These are phyloP conservation scores for Coenonympha arcania DNA, from an alignment of 2,888 invertebrate genomes.

Conservation along the genomic window DNA sequence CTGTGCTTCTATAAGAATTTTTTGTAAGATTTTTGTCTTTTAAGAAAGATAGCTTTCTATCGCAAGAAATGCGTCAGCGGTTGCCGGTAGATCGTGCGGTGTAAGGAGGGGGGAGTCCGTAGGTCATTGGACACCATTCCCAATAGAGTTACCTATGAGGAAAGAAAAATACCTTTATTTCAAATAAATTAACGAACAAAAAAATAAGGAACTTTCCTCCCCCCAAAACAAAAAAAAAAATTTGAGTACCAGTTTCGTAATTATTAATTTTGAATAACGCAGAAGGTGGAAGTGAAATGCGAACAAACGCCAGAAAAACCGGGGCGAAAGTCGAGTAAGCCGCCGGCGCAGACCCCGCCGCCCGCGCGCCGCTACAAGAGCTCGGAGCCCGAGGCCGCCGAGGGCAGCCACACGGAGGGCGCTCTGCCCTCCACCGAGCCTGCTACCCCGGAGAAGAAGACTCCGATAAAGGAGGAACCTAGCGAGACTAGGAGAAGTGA, in stretches of 20 bases:
- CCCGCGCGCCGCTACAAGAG: slow-evolving; percentile 51
- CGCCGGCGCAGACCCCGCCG: slow-evolving; percentile 50
- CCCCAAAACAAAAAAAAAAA: too few relatives aligned
- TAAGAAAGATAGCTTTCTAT: too few relatives aligned
- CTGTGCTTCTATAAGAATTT: too few relatives aligned
- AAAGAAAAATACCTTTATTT: too few relatives aligned
- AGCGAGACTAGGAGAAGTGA: slow-evolving; percentile 56
- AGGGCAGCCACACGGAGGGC: slow-evolving; percentile 56
- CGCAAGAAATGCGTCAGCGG: too few relatives aligned
- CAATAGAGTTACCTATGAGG: too few relatives aligned
- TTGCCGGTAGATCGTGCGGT: too few relatives aligned
- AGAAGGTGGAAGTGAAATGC: slow-evolving; percentile 69
- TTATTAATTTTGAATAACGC: slow-evolving; percentile 8
- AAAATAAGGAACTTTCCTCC: too few relatives aligned
- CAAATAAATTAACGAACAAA: too few relatives aligned
- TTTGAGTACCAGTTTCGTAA: neutral
- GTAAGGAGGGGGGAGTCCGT: too few relatives aligned
- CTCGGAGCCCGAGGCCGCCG: slow-evolving; percentile 58
- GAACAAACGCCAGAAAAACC: slow-evolving; percentile 64
- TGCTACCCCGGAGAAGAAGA: slow-evolving; percentile 35
- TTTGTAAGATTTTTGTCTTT: too few relatives aligned
- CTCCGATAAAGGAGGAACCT: slow-evolving; percentile 44
- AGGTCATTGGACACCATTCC: too few relatives aligned
- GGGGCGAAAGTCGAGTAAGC: slow-evolving; percentile 52
- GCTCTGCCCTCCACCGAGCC: slow-evolving; percentile 41